Conservation (phyloP, 1,140 invertebrate genomes). For the Drosophila mayri region DNA sequence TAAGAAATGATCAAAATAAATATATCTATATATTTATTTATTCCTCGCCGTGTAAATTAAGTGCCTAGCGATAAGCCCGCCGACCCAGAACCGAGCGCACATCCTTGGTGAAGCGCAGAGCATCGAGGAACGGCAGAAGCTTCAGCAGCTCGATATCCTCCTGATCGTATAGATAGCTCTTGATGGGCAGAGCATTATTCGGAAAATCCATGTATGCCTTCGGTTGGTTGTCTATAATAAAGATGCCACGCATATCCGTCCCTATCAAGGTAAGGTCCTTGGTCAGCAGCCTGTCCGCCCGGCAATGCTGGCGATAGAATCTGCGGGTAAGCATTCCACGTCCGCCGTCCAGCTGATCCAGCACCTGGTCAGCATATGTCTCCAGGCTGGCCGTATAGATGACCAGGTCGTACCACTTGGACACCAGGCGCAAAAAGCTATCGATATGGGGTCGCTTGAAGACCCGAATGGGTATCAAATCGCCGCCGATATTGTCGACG, state of each 20-base stretch:
- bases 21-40: neutral
- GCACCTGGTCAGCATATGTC: conserved; percentile 45
- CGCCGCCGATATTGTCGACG: neutral
- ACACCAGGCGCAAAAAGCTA: conserved; percentile 41
- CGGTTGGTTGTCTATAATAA: conserved; percentile 66
- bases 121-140: conserved; percentile 65
- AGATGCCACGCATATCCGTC: conserved; percentile 23
- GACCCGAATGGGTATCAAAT: conserved; percentile 43
- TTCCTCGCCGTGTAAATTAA: neutral
- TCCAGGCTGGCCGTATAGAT: conserved; percentile 68
- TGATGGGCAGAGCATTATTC: conserved; percentile 63
- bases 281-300: neutral
- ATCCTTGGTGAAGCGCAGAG: conserved; percentile 65
- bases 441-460: conserved; percentile 67
- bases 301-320: conserved; percentile 61
- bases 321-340: conserved; percentile 44
- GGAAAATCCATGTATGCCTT: conserved; percentile 48
- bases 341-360: conserved; percentile 54
- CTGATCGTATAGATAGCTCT: conserved; percentile 52
- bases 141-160: conserved; percentile 50
- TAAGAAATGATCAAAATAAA: neutral
- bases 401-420: conserved; percentile 65
- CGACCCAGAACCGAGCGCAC: conserved; percentile 53
- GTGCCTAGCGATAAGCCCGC: neutral
- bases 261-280: conserved; percentile 48